phyloP scores from a whole-genome alignment of 2,797 vertebrate species.

The Synaphobranchus kaupii region DNA sequence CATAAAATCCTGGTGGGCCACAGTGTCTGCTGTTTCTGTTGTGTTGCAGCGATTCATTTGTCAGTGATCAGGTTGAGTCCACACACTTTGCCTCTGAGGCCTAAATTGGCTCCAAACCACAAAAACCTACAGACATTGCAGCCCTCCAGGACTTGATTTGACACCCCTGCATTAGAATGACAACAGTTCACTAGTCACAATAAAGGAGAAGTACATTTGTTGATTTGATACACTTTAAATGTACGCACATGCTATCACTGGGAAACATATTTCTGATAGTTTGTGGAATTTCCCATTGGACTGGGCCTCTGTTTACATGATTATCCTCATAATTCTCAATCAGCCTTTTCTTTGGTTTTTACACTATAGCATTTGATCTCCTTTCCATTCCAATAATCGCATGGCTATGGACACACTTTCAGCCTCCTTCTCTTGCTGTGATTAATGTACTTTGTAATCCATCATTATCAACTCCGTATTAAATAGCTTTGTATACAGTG shows the following conservation, averaged over 20 bases:
- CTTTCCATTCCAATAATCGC: neutral
- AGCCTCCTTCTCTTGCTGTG: neutral
- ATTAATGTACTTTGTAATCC: neutral
- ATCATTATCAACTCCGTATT: constrained; percentile 21
- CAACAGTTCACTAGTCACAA: constrained; percentile 22
- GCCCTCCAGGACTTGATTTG: neutral
- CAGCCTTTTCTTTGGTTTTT: neutral
- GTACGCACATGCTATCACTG: neutral
- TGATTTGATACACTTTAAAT: neutral
- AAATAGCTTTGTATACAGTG: constrained; percentile 3
- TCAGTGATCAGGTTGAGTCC: no score
- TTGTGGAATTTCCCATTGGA: neutral
- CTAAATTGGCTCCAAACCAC: no score
- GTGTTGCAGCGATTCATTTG: no score
- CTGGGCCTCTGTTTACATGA: neutral
- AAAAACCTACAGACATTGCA: no score
- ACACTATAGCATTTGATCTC: neutral
- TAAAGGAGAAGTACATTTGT: constrained; percentile 3
- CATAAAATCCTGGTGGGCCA: neutral
- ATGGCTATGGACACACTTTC: neutral
- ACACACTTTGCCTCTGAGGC: no score
- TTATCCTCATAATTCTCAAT: neutral
- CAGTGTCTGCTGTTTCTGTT: neutral
- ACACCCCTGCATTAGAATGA: neutral
- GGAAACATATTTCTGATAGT: neutral